Evolutionary conservation across 2,888 invertebrate species (phyloP), one percentile per base, ranked within the genome.

Genomic region (Eupithecia tripunctaria): DNA sequence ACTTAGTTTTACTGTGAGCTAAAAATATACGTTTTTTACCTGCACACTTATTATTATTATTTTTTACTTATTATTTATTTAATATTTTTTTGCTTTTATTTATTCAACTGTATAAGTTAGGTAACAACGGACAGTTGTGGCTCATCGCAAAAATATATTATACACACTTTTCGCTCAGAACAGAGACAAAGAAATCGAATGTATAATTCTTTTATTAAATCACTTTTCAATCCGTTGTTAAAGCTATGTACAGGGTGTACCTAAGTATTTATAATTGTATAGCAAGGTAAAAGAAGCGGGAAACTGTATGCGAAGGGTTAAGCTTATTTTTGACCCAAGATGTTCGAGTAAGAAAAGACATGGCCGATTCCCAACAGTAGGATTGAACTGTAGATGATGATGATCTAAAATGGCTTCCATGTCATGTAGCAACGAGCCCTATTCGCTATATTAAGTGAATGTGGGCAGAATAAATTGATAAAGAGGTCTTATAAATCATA

Each of bases 381-480:
- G 12, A 56, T 36, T 56, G 5, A 14, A 14, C 12, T 56, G 12
- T 14, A 25, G 12, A 56, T 56, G 56, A 56, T 5, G 12, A 25
- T 12, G 1, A 25, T 25, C 12, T 56, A 56, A 15, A 60, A 60
- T 29, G 15, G 18, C 60, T 29, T 51, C 21, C 47, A 21, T 51
- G 47, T n/a, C 10, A 51, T 21, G 21, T 21, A 51, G 21, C 60
- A 29, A 60, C 7, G 60, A 60, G 18, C 2, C 18, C 60, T 29
- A 60, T 21, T 29, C 18, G 60, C 29, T 60, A 10, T 36, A 38
- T 43, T 47, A 43, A 29, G 12, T 70, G 64, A 41, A 38, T 64
- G 64, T 64, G 64, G 64, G 64, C 25, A 21, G 64, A 38, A 64
- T 38, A 38, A 64, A 64, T 64, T 64, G 64, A 25, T 64, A 64